Evolutionary conservation across 1,140 invertebrate genomes (phyloP).

Genomic region (Papilio glaucus): DNA sequence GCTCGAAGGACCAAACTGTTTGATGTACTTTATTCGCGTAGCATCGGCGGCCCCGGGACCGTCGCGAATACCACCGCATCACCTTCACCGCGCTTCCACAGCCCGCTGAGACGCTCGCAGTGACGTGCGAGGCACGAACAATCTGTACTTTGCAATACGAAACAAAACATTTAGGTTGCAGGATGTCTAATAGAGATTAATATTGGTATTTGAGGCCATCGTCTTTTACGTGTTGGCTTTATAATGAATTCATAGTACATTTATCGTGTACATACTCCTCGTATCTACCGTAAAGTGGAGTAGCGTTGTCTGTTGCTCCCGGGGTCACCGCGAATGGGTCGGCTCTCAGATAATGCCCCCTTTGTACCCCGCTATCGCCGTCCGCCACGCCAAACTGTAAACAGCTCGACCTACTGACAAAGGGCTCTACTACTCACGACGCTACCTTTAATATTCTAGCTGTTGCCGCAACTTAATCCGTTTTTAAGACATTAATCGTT

Average conservation of each 20-base stretch:
- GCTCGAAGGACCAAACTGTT: too few relatives aligned
- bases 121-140: too few relatives aligned
- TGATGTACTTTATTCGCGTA: too few relatives aligned
- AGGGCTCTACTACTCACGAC: neutral
- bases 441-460: neutral
- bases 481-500: too few relatives aligned
- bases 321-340: constrained; percentile 7
- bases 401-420: constrained; percentile 1
- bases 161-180: too few relatives aligned
- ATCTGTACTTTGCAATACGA: too few relatives aligned
- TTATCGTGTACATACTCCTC: neutral
- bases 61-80: too few relatives aligned
- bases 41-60: too few relatives aligned
- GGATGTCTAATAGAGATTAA: too few relatives aligned
- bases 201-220: too few relatives aligned
- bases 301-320: neutral
- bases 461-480: neutral
- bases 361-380: neutral
- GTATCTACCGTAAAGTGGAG: neutral
- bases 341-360: neutral
- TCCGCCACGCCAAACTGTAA: neutral
- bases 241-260: neutral
- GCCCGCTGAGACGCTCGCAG: too few relatives aligned
- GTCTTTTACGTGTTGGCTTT: neutral
- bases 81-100: too few relatives aligned